phyloP scores from a whole-genome alignment of 2,888 invertebrate species.

The Pasiphila rectangulata region DNA sequence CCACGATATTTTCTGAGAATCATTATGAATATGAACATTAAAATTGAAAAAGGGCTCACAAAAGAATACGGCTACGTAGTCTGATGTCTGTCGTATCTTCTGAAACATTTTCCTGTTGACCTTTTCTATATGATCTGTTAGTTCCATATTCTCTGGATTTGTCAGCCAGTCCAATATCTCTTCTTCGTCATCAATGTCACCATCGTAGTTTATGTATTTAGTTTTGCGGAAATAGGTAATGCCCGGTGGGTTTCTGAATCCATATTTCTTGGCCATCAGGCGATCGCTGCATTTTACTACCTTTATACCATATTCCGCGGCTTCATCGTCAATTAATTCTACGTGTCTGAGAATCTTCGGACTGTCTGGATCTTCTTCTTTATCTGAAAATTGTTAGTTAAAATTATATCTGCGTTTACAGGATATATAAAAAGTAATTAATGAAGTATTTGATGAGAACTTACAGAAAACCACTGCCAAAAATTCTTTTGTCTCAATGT shows the following conservation, averaged over 20 bases:
- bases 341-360: conserved; percentile 91
- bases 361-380: conserved; percentile 90
- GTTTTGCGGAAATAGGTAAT: conserved; percentile 94
- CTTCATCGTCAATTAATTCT: conserved; percentile 95
- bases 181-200: conserved; percentile 95
- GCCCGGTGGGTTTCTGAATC: conserved; percentile 93
- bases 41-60: conserved; percentile 83
- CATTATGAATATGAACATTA: not conserved
- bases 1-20: not conserved
- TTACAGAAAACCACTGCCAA: conserved; percentile 95
- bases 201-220: conserved; percentile 94
- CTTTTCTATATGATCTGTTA: conserved; percentile 94
- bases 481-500: conserved; percentile 94
- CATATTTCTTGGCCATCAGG: conserved; percentile 96
- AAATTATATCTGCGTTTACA: not conserved
- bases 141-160: conserved; percentile 95
- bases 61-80: conserved; percentile 95
- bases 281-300: conserved; percentile 93
- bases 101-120: conserved; percentile 96
- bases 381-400: conserved; percentile 74
- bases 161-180: conserved; percentile 95
- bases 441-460: conserved; percentile 54
- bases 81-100: conserved; percentile 92
- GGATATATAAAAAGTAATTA: not conserved
- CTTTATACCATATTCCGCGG: conserved; percentile 94